These are phyloP conservation scores for Drosophila hydei DNA, from an alignment of 1,140 invertebrate genomes.

Conservation along the genomic window DNA sequence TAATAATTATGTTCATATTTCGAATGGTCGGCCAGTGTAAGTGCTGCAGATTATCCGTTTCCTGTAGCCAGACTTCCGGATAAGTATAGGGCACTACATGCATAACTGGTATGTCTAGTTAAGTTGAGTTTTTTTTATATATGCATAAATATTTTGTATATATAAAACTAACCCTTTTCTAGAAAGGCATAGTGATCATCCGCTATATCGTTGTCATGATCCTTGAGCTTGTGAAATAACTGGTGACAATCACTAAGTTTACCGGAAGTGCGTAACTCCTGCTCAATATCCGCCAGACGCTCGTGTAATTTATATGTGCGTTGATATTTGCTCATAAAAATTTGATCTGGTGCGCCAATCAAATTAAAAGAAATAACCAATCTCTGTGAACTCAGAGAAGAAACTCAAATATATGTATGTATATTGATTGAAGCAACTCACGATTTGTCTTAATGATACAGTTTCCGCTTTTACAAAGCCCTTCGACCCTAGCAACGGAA, in stretches of 20 bases:
- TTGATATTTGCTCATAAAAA: slow-evolving; percentile 24
- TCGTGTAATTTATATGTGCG: slow-evolving; percentile 22
- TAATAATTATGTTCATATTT: slow-evolving; percentile 32
- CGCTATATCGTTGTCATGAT: slow-evolving; percentile 5
- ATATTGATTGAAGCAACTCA: not conserved
- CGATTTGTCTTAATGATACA: slow-evolving; percentile 7
- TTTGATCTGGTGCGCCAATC: slow-evolving; percentile 31
- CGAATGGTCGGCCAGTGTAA: slow-evolving; percentile 33
- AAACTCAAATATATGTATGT: not conserved
- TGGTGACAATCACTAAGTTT: slow-evolving; percentile 1
- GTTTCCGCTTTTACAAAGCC: slow-evolving; percentile 13
- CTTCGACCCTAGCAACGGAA: slow-evolving; percentile 12
- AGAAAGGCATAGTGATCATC: slow-evolving; percentile 31
- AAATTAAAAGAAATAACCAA: slow-evolving; percentile 25
- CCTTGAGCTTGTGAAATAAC: slow-evolving; percentile 26
- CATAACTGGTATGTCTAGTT: slow-evolving; percentile 20
- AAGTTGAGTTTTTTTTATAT: not conserved
- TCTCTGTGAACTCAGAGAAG: not conserved
- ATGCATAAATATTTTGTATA: not conserved
- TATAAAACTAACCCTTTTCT: slow-evolving; percentile 12
- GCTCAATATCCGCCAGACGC: slow-evolving; percentile 14
- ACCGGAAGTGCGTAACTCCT: not conserved
- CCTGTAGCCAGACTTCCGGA: slow-evolving; percentile 26
- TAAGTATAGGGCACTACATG: slow-evolving; percentile 34
- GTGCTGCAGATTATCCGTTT: slow-evolving; percentile 22